Percentiles rank a stretch among this genome's conserved stretches.
These are phyloP conservation scores for Enteromius treurensis DNA, from an alignment of 2,797 vertebrate genomes.

Conservation along the genomic window DNA sequence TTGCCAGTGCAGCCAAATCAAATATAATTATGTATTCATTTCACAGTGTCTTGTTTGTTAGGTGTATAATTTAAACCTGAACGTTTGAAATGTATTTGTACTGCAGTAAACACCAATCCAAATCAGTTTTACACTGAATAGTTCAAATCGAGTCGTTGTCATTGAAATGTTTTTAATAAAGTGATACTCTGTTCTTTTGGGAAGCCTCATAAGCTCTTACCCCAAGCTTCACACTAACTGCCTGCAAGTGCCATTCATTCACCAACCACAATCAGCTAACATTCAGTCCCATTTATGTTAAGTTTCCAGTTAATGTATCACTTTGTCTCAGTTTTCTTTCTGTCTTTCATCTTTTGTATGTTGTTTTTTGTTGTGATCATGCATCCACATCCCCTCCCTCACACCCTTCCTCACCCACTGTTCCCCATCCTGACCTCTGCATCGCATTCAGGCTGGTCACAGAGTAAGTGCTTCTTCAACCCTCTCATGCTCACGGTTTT, in stretches of 20 bases:
- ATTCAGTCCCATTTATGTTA: slow-evolving; percentile 49
- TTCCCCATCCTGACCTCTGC: slow-evolving; percentile 78
- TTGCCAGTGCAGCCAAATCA: background rate
- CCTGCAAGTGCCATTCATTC: slow-evolving; percentile 23
- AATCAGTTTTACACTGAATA: background rate
- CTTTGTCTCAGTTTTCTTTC: slow-evolving; percentile 78
- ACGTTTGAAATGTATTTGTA: background rate
- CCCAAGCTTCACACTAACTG: background rate
- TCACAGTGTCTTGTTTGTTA: background rate
- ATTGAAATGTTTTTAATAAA: background rate
- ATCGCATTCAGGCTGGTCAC: slow-evolving; percentile 93
- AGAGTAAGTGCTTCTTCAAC: slow-evolving; percentile 92
- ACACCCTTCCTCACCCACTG: slow-evolving; percentile 76
- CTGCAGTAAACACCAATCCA: background rate
- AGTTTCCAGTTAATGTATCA: slow-evolving; percentile 66
- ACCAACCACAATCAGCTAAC: slow-evolving; percentile 36
- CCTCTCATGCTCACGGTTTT: slow-evolving; percentile 69
- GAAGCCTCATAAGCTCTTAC: slow-evolving; percentile 11
- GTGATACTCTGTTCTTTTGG: background rate
- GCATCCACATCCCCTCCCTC: slow-evolving; percentile 67
- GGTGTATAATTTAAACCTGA: background rate
- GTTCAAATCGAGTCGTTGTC: background rate
- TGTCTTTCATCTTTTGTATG: slow-evolving; percentile 71
- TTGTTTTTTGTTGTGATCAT: slow-evolving; percentile 78
- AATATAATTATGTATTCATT: background rate